These are phyloP conservation scores for Molossus molossus DNA, from an alignment of 2,797 vertebrate species.

Conservation along the genomic window DNA sequence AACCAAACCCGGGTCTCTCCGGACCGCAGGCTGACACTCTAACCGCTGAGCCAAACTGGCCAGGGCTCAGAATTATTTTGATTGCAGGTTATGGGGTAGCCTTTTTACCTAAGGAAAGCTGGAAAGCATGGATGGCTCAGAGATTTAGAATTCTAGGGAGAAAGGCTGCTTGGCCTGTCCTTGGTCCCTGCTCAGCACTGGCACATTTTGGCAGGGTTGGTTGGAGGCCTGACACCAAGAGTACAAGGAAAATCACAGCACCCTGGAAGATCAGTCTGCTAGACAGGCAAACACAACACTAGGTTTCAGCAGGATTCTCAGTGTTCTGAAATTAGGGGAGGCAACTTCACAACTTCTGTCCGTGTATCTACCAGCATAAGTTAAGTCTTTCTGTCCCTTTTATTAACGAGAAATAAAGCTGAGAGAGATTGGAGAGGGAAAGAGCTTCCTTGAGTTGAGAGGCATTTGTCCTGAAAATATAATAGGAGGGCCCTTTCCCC, in stretches of 20 bases:
- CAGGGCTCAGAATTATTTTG: too few relatives aligned
- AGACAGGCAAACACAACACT: neutral
- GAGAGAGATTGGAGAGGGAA: conserved; percentile 35
- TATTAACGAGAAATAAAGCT: conserved; percentile 18
- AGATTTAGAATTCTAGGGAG: neutral
- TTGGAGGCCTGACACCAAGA: neutral
- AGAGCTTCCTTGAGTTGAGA: neutral
- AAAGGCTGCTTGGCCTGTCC: neutral
- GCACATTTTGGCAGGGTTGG: neutral
- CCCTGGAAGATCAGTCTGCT: neutral
- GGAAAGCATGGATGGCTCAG: neutral
- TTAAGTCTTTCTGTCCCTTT: conserved; percentile 13
- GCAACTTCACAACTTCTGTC: neutral
- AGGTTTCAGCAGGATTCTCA: neutral
- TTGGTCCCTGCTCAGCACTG: neutral
- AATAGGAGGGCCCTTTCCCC: neutral
- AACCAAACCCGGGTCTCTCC: too few relatives aligned
- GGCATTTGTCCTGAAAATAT: neutral
- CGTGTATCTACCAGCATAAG: neutral
- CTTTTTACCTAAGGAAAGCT: neutral
- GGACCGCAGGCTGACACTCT: too few relatives aligned
- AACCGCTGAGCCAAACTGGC: too few relatives aligned
- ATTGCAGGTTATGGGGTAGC: neutral
- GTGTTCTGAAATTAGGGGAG: neutral
- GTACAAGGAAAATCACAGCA: neutral